Evolutionary conservation across 2,888 invertebrate species (phyloP).

Genomic region (Andrena flavipes): DNA sequence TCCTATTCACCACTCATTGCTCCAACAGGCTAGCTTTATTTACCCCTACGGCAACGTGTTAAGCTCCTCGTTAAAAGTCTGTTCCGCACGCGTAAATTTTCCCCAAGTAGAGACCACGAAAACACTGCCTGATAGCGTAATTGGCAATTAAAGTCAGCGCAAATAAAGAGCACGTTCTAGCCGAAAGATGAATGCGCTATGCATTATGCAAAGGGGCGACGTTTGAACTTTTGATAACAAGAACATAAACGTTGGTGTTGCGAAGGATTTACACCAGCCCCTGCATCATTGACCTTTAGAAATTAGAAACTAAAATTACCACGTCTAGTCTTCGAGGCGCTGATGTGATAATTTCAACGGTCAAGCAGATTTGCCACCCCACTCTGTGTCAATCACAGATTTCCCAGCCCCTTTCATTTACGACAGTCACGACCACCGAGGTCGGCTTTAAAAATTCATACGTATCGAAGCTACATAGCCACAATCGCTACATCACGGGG

Average conservation of each 20-base stretch:
- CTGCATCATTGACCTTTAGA: conserved; percentile 75
- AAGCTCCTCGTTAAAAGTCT: background rate
- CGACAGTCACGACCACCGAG: conserved; percentile 3
- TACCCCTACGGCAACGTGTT: background rate
- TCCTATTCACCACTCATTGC: too few relatives aligned
- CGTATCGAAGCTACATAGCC: background rate
- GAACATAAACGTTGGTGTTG: conserved; percentile 64
- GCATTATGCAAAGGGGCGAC: conserved; percentile 76
- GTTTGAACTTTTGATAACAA: conserved; percentile 81
- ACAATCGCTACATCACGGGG: background rate
- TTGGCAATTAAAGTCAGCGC: conserved; percentile 48
- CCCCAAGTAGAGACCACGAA: background rate
- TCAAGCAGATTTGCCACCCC: background rate
- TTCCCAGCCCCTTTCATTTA: background rate
- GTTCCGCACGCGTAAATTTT: conserved; percentile 5
- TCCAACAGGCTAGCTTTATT: too few relatives aligned
- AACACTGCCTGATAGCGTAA: conserved; percentile 21
- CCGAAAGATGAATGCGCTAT: conserved; percentile 73
- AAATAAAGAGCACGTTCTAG: conserved; percentile 23
- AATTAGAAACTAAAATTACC: conserved; percentile 50
- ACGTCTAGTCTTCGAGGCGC: background rate
- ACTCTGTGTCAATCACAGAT: background rate
- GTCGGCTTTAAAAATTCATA: conserved; percentile 32
- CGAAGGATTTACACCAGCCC: conserved; percentile 66
- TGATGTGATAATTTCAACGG: background rate